phyloP scores from a whole-genome alignment of 1,140 invertebrate species.

The Meloidogyne chitwoodi region DNA sequence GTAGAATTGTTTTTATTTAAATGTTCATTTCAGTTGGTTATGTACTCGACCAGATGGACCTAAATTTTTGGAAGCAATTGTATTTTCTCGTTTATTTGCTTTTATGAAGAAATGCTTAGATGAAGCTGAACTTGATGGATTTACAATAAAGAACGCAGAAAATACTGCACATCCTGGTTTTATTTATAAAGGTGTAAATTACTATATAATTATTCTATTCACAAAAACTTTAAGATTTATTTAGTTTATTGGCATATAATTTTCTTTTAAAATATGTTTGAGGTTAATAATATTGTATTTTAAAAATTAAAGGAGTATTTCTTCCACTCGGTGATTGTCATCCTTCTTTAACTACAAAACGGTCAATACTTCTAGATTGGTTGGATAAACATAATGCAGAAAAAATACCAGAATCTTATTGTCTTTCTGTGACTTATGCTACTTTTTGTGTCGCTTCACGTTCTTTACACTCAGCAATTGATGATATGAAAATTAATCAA shows the following conservation, averaged over 20 bases:
- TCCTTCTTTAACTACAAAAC: constrained; percentile 31
- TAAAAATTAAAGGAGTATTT: constrained; percentile 27
- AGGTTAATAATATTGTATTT: constrained; percentile 24
- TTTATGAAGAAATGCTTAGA: constrained; percentile 38
- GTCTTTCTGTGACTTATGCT: constrained; percentile 85
- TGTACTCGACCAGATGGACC: constrained; percentile 61
- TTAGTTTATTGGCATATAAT: no score
- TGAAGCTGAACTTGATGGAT: constrained; percentile 27
- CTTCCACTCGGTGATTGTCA: constrained; percentile 42
- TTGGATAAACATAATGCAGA: constrained; percentile 90
- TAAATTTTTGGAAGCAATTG: constrained; percentile 66
- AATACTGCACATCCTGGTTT: constrained; percentile 31
- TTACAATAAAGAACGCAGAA: constrained; percentile 12
- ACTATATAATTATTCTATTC: neutral
- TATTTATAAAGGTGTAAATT: constrained; percentile 26
- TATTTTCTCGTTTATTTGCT: constrained; percentile 63
- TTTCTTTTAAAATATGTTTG: constrained; percentile 1
- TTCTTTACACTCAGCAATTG: constrained; percentile 54
- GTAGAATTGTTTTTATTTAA: constrained; percentile 79
- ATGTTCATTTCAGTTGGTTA: constrained; percentile 23
- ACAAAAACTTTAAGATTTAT: neutral
- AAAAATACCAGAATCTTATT: constrained; percentile 84
- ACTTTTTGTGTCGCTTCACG: constrained; percentile 77
- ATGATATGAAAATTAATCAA: constrained; percentile 22
- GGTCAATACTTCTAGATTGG: constrained; percentile 72